phyloP scores from a whole-genome alignment of 2,113 vertebrate species.

The Meles meles region DNA sequence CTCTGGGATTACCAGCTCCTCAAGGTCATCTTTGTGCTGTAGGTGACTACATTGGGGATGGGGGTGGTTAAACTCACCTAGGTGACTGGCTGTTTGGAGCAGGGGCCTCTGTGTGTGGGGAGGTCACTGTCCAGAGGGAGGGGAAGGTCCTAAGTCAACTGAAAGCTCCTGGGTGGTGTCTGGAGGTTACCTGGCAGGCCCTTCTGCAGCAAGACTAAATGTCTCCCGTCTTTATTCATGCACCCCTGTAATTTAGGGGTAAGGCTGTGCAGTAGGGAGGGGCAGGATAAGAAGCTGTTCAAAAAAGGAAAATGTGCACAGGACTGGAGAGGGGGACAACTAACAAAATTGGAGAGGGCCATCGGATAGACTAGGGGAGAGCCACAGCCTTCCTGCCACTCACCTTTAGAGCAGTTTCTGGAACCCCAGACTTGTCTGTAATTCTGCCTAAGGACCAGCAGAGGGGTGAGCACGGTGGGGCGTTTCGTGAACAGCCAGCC shows the following conservation, averaged over 20 bases:
- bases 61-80: background rate
- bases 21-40: slow-evolving; percentile 95
- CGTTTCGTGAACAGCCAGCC: background rate
- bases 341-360: background rate
- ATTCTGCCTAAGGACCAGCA: background rate
- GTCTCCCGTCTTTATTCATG: background rate
- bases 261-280: background rate
- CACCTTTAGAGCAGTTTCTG: background rate
- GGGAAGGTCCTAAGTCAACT: background rate
- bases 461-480: background rate
- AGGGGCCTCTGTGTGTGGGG: background rate
- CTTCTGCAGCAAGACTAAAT: background rate
- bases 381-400: background rate
- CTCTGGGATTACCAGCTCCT: slow-evolving; percentile 93
- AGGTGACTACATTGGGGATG: slow-evolving; percentile 68
- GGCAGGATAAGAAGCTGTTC: background rate
- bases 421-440: background rate
- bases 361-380: background rate
- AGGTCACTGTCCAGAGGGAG: background rate
- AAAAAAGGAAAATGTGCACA: background rate
- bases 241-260: background rate
- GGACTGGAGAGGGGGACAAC: background rate
- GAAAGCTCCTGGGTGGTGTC: background rate
- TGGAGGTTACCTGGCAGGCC: background rate
- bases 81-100: background rate